Conservation (phyloP, 2,113 vertebrate genomes). For the Macquaria australasica region DNA sequence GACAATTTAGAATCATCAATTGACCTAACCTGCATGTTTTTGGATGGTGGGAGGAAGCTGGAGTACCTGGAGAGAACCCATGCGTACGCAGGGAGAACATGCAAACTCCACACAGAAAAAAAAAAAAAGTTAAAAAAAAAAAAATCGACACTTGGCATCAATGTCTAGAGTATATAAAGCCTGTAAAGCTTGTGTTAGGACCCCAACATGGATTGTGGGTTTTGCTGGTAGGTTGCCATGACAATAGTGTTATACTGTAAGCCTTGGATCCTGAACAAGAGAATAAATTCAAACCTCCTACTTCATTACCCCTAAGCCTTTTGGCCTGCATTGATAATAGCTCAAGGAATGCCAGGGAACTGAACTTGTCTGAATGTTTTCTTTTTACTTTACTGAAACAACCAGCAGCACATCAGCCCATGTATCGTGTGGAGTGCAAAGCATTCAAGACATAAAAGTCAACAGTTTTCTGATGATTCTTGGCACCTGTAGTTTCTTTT, state of each 20-base stretch:
- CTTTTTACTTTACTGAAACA: slow-evolving; percentile 35
- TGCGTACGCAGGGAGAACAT: no score
- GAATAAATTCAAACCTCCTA: slow-evolving; percentile 31
- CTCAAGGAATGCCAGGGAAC: slow-evolving; percentile 62
- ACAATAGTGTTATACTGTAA: slow-evolving; percentile 46
- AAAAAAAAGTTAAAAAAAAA: neutral
- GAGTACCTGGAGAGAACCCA: no score
- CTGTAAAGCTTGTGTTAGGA: slow-evolving; percentile 50
- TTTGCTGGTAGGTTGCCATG: slow-evolving; percentile 48
- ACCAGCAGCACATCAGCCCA: slow-evolving; percentile 65
- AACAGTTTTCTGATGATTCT: slow-evolving; percentile 16
- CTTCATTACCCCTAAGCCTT: slow-evolving; percentile 52
- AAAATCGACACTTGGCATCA: slow-evolving; percentile 17
- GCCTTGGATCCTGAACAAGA: slow-evolving; percentile 29
- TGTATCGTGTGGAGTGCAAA: slow-evolving; percentile 29
- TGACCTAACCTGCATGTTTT: no score
- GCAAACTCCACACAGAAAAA: no score
- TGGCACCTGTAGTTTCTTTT: slow-evolving; percentile 23
- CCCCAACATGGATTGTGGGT: slow-evolving; percentile 27
- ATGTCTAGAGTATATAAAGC: slow-evolving; percentile 37
- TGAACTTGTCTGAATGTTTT: slow-evolving; percentile 34
- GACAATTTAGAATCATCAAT: no score
- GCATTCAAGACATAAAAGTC: slow-evolving; percentile 13
- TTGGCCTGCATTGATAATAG: slow-evolving; percentile 40
- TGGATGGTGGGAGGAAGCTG: no score